Percentiles rank a stretch among this genome's conserved stretches.
Conservation (phyloP, 2,888 invertebrate species). For the Drosophila flavopinicola region DNA sequence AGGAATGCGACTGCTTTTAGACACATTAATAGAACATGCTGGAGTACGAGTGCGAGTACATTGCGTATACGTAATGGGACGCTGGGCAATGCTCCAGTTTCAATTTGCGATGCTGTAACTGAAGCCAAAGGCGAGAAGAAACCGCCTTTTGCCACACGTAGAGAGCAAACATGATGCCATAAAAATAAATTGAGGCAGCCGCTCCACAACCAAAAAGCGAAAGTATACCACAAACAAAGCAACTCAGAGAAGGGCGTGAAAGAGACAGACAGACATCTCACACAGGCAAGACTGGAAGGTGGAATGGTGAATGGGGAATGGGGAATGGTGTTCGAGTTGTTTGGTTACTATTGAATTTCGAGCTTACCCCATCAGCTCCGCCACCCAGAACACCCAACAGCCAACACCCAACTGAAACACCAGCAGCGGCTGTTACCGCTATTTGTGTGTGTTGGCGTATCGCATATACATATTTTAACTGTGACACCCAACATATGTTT, state of each 20-base stretch:
- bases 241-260: conserved; percentile 21
- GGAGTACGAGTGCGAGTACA: conserved; percentile 13
- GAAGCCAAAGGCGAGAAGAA: conserved; percentile 42
- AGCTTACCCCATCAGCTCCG: not conserved
- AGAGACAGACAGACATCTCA: not conserved
- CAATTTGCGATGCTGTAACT: conserved; percentile 63
- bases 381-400: too few relatives aligned
- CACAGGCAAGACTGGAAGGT: not conserved
- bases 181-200: conserved; percentile 72
- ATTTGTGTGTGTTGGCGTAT: conserved; percentile 12
- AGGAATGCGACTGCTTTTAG: conserved; percentile 12
- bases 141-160: conserved; percentile 45
- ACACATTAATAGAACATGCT: conserved; percentile 21
- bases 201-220: conserved; percentile 40
- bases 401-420: not conserved
- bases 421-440: conserved; percentile 9
- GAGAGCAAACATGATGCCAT: conserved; percentile 68
- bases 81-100: conserved; percentile 64
- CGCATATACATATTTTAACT: conserved; percentile 59
- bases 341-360: conserved; percentile 47
- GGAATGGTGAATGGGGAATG: not conserved
- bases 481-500: conserved; percentile 77
- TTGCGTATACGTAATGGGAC: conserved; percentile 63
- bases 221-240: conserved; percentile 24
- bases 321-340: conserved; percentile 36